Percentiles rank a stretch among this genome's conserved stretches.
Evolutionary conservation across 1,140 invertebrate species (phyloP).

Genomic region (Aphis craccivora): DNA sequence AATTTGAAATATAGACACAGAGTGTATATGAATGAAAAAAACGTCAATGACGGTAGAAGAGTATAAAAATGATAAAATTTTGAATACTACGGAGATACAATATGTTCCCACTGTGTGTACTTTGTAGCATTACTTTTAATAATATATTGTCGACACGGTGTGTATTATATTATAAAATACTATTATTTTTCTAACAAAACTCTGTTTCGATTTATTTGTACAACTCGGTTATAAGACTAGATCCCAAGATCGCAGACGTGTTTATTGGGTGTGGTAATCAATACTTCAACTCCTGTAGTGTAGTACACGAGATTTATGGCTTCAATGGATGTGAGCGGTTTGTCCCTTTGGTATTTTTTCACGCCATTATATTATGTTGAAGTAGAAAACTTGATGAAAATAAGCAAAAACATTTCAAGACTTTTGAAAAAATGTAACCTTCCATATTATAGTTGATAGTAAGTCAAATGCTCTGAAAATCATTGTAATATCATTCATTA

Average conservation of each 20-base stretch:
- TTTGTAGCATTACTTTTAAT: not conserved
- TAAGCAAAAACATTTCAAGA: not conserved
- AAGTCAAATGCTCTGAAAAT: not conserved
- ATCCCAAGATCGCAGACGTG: not conserved
- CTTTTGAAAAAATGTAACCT: no score
- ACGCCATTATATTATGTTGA: not conserved
- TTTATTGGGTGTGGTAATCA: not conserved
- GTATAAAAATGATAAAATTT: not conserved
- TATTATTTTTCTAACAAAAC: not conserved
- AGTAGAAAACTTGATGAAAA: not conserved
- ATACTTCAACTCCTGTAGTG: not conserved
- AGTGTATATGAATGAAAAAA: no score
- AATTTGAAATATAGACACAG: no score
- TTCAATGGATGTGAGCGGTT: not conserved
- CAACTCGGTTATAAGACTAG: not conserved
- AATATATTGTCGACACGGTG: not conserved
- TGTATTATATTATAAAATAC: not conserved
- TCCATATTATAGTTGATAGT: not conserved
- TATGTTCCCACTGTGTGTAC: not conserved
- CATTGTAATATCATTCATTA: not conserved
- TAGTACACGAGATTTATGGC: not conserved
- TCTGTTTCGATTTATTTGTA: not conserved
- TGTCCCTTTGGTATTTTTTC: not conserved
- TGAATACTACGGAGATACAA: no score
- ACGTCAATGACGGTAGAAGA: not conserved